A percentile compares a stretch with the other conserved stretches of the same genome.
These are phyloP conservation scores for Rhynchonycteris naso DNA, from an alignment of 2,797 vertebrate species.

Conservation along the genomic window DNA sequence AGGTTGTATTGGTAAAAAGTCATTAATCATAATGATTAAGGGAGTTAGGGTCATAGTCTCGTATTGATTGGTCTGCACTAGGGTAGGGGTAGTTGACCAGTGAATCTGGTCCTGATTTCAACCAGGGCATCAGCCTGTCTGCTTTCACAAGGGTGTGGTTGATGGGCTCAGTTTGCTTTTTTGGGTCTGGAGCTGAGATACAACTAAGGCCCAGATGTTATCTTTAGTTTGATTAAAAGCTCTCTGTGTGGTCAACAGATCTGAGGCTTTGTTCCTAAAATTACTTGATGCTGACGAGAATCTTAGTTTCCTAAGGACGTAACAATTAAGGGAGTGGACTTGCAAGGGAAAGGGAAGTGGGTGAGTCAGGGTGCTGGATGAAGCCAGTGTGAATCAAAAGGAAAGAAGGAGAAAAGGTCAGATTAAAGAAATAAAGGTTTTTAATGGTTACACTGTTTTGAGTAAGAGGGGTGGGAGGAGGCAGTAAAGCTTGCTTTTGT, in stretches of 20 bases:
- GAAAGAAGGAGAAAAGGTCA: neutral
- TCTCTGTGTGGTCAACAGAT: neutral
- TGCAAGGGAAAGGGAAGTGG: neutral
- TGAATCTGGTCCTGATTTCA: neutral
- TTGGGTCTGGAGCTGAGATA: neutral
- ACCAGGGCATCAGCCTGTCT: neutral
- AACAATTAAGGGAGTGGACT: neutral
- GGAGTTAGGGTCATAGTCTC: neutral
- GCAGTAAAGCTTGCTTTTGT: neutral
- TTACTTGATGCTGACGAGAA: neutral
- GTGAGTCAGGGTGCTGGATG: neutral
- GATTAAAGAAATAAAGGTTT: neutral
- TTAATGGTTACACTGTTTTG: neutral
- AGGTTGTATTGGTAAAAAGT: neutral
- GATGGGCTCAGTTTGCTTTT: neutral
- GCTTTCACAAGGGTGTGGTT: neutral
- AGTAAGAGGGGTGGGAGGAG: neutral
- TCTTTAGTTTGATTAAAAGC: neutral
- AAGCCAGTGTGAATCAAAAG: neutral
- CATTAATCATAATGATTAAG: neutral
- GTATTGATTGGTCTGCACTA: neutral
- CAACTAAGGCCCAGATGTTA: neutral
- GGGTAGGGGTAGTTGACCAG: neutral
- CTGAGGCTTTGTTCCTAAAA: neutral
- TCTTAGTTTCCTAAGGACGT: neutral